These are phyloP conservation scores for Drosophila affinis DNA, from an alignment of 2,888 invertebrate species.

Conservation along the genomic window DNA sequence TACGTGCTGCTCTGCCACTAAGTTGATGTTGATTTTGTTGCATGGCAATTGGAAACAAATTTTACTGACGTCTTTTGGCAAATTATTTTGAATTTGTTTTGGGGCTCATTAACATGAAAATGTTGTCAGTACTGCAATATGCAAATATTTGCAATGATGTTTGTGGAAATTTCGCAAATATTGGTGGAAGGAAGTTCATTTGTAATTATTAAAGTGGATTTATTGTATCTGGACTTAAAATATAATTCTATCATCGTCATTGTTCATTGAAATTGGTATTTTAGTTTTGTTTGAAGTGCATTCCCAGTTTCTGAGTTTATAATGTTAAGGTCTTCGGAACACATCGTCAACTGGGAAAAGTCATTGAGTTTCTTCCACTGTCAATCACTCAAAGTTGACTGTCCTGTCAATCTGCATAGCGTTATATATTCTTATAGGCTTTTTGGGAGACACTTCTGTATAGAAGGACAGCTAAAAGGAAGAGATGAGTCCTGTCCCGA, in stretches of 20 bases:
- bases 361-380: too few species aligned
- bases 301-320: too few species aligned
- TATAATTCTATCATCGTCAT: too few species aligned
- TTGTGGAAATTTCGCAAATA: neutral
- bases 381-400: too few species aligned
- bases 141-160: neutral
- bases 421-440: too few species aligned
- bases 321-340: too few species aligned
- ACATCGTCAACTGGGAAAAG: too few species aligned
- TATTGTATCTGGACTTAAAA: too few species aligned
- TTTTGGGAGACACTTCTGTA: too few species aligned
- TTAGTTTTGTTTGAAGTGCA: too few species aligned
- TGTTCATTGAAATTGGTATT: too few species aligned
- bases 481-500: neutral
- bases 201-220: neutral
- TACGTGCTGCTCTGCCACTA: neutral
- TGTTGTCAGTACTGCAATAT: neutral
- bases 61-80: neutral
- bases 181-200: neutral
- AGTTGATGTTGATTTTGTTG: constrained; percentile 11
- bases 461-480: neutral
- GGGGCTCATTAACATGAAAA: constrained; percentile 24
- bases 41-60: constrained; percentile 18
- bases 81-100: constrained; percentile 16
- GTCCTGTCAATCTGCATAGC: too few species aligned